Base-by-base conservation (phyloP, 1,140 invertebrate species). In the Drosophila pseudoananassae region DNA sequence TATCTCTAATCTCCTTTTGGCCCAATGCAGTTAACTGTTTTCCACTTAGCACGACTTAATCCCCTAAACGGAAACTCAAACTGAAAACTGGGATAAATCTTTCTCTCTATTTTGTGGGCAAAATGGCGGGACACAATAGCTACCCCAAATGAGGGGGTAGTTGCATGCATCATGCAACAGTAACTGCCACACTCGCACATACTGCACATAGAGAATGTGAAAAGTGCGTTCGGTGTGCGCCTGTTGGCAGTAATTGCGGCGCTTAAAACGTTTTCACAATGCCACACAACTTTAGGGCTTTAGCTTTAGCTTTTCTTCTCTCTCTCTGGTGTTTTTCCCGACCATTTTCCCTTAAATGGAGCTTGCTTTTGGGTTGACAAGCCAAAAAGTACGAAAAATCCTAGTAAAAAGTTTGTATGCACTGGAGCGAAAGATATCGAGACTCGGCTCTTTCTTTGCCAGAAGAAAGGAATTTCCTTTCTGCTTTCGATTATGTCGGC, bases 221-320 rank as follows among this genome's bases (percentile, higher is more conserved):
- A 69, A 54, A 69, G 65, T 69, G 65, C 65, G 65, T 68, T 15
- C 8, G 14, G 4, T 55, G 49, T 49, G 50, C 15, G 55, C 66
- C 69, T 72, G 29, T 40, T 74, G 54, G 52, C 53, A 43, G 61
- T 75, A 75, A 75, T 75, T 75, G 72, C 71, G 60, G 40, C 61
- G 53, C 61, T 76, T 64, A 75, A 66, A 51, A 71, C 53, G 47
- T 38, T 65, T 58, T 33, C 38, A 55, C 47, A 71, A 64, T 43
- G 57, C 47, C 43, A 31, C 40, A 49, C 51, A 25, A 54, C 29
- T 65, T 74, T 14, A 25, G 53, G 40, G 49, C 36, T 76, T 36
- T 50, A 66, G 29, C 54, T 58, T 47, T 57, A 54, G 33, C 45
- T 71, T 49, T 68, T 69, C 36, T 69, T 49, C 14, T 43, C 56